Percentiles rank a stretch among this genome's conserved stretches.
Evolutionary conservation across 35 echinoderm and acorn worm species (phyloP).

Genomic region (Heliocidaris erythrogramma): DNA sequence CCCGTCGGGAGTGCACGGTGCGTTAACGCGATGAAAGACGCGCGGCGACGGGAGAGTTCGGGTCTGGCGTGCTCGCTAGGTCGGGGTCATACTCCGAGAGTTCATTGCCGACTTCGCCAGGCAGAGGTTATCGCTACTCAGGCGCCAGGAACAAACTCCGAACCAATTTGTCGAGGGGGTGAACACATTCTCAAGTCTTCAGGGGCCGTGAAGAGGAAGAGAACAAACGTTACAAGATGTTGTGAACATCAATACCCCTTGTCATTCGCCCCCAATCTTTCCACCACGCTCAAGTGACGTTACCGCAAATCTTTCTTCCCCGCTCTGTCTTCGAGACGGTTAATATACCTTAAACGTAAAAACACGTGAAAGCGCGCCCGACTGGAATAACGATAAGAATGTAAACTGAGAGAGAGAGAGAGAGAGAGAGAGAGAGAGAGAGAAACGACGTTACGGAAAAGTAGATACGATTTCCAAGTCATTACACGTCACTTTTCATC

Average conservation of each 20-base stretch:
- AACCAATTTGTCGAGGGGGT: slow-evolving; percentile 45
- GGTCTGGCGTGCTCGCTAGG: slow-evolving; percentile 23
- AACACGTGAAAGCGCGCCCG: not conserved
- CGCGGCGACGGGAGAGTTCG: slow-evolving; percentile 36
- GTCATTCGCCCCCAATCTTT: slow-evolving; percentile 35
- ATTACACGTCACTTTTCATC: slow-evolving; percentile 46
- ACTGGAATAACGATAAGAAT: slow-evolving; percentile 3
- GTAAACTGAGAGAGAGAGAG: not conserved
- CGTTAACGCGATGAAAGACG: slow-evolving; percentile 51
- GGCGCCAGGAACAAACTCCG: slow-evolving; percentile 45
- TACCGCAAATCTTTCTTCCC: slow-evolving; percentile 29
- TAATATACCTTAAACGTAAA: slow-evolving; percentile 37
- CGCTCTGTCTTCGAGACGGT: not conserved
- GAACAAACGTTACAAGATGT: slow-evolving; percentile 46
- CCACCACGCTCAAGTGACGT: not conserved
- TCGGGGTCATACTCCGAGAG: slow-evolving; percentile 22
- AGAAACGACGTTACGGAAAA: not conserved
- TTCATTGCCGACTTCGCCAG: slow-evolving; percentile 28
- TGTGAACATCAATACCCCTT: slow-evolving; percentile 23
- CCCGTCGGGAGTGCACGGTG: slow-evolving; percentile 45
- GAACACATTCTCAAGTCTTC: slow-evolving; percentile 32
- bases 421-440: not conserved
- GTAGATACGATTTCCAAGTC: slow-evolving; percentile 39
- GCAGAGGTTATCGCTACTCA: slow-evolving; percentile 46
- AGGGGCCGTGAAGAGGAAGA: slow-evolving; percentile 39